A percentile compares a stretch with the other conserved stretches of the same genome.
Conservation (phyloP, 2,113 vertebrate genomes). For the Bubo bubo region DNA sequence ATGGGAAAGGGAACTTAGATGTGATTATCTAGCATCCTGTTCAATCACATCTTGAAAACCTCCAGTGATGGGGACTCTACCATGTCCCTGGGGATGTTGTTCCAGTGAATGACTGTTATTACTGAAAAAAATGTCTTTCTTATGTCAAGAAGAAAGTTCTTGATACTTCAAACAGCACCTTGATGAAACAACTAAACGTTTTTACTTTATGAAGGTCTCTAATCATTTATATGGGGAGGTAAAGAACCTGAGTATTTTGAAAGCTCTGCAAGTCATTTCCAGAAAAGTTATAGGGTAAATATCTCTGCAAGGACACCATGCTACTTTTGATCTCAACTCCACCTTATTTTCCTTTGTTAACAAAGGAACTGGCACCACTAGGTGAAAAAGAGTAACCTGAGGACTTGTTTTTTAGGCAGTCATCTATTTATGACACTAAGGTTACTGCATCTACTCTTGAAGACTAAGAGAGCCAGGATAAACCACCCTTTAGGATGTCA, state of each 20-base stretch:
- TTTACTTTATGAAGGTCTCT: not conserved
- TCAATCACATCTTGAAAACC: rapidly evolving
- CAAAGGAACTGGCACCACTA: not conserved
- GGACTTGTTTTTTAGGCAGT: not conserved
- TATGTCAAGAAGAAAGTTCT: not conserved
- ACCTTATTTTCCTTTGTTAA: not conserved
- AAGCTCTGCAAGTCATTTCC: not conserved
- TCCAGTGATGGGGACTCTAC: not conserved
- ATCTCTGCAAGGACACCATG: not conserved
- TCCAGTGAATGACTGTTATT: not conserved
- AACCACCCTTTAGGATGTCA: not conserved
- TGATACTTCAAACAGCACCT: not conserved
- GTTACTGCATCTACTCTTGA: not conserved
- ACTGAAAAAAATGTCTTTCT: not conserved
- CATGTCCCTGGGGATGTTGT: rapidly evolving
- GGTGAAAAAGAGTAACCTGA: not conserved
- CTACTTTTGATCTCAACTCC: not conserved
- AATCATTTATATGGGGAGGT: not conserved
- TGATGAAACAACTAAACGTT: not conserved
- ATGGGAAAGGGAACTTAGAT: not conserved
- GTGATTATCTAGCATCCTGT: not conserved
- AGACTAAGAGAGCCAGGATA: not conserved
- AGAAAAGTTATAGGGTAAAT: not conserved
- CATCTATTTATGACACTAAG: not conserved
- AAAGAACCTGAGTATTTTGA: not conserved